Evolutionary conservation across 1,140 invertebrate species (phyloP), one percentile per base, ranked within the genome.

Genomic region (Tetragonula clypearis): DNA sequence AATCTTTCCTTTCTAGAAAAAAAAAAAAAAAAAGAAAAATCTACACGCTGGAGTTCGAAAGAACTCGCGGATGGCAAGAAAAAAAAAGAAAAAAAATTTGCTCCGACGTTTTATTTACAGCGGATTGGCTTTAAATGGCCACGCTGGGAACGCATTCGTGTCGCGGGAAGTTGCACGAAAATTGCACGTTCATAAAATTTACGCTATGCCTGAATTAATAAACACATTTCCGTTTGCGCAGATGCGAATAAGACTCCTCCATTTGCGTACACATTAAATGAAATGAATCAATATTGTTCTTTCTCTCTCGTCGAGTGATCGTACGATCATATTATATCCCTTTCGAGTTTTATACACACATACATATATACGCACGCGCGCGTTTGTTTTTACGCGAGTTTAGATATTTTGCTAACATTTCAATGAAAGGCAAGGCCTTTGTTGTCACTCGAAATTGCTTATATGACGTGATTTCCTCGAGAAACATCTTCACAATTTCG

Each of bases 201-300:
- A 41, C 30, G 41, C 35, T 6, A 30, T 30, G 74, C 23, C 19
- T 35, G 30, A 35, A 62, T 76, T n/a, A 49, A 76, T 62, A 62
- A 76, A 41, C 56, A 76, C 35, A 23, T 76, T 76, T n/a, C 30
- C 30, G 56, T 62, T 76, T 76, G 30, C 14, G 41, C 74, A 26
- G 49, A 17, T 49, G 23, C 56, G 35, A 35, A 49, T 76, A 76
- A 41, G 56, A 30, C 26, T 15, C 30, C 30, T 76, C 41, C 30
- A 76, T 60, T 60, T 76, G 35, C 56, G 49, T 76, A 35, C 19
- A 41, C 17, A 56, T 30, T 41, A 56, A 30, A 76, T 58, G 41
- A 35, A 76, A 21, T 15, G n/a, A 21, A 21, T 23, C 62, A 76
- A 76, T 76, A 62, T 76, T 76, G 23, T 58, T 60, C 5, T 21